Conservation (phyloP, 2,113 vertebrate species). For the Addax nasomaculatus region DNA sequence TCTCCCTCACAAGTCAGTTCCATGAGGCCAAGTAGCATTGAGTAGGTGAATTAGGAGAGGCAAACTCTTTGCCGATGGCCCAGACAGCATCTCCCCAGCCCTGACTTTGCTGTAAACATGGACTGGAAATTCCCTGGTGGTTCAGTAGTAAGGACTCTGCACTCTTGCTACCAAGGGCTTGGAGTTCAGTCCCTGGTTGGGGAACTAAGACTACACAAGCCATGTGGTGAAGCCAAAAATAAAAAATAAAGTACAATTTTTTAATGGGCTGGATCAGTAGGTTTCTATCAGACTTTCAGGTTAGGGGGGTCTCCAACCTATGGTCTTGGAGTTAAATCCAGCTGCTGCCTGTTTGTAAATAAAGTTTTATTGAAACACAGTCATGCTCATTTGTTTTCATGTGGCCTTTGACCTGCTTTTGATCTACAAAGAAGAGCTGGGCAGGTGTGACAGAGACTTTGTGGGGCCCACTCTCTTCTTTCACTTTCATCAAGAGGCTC, state of each 20-base stretch:
- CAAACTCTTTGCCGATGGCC: not conserved
- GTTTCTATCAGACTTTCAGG: not conserved
- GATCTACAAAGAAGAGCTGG: not conserved
- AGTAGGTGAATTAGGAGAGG: not conserved
- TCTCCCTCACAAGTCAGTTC: not conserved
- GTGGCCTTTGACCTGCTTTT: not conserved
- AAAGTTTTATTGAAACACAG: not conserved
- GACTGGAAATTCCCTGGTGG: not conserved
- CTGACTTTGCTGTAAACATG: not conserved
- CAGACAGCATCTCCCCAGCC: not conserved
- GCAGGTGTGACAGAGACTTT: not conserved
- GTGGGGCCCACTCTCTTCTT: not conserved
- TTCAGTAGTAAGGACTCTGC: not conserved
- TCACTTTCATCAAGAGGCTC: not conserved
- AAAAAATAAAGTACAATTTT: not conserved
- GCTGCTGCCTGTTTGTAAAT: not conserved
- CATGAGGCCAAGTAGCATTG: not conserved
- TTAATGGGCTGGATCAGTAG: not conserved
- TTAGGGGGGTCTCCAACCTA: not conserved
- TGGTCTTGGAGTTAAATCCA: not conserved
- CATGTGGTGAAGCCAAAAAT: not conserved
- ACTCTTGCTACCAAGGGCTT: not conserved
- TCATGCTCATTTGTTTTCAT: not conserved
- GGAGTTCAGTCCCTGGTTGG: not conserved
- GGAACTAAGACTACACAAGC: not conserved